Percentiles rank a stretch among this genome's conserved stretches.
These are phyloP conservation scores for Zaprionus ghesquierei DNA, from an alignment of 1,140 invertebrate genomes.

Conservation along the genomic window DNA sequence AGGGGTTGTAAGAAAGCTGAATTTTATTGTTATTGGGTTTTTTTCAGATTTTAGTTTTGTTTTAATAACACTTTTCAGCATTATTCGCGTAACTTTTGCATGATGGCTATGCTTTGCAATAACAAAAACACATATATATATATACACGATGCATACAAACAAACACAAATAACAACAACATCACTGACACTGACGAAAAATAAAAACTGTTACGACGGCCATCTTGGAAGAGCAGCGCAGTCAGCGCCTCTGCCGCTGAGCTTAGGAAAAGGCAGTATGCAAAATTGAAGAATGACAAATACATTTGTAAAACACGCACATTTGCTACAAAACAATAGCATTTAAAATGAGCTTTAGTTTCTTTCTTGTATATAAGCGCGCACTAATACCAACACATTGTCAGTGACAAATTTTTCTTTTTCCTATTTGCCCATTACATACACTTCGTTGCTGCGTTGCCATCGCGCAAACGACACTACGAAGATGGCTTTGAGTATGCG, in stretches of 20 bases:
- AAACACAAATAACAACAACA: slow-evolving; percentile 46
- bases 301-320: slow-evolving; percentile 33
- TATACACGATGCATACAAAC: slow-evolving; percentile 2
- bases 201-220: slow-evolving; percentile 77
- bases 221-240: slow-evolving; percentile 71
- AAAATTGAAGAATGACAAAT: slow-evolving; percentile 55
- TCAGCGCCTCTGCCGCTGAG: slow-evolving; percentile 27
- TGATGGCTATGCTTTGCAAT: slow-evolving; percentile 61
- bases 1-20: slow-evolving; percentile 57
- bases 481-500: slow-evolving; percentile 41
- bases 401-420: slow-evolving; percentile 58
- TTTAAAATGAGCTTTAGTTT: slow-evolving; percentile 34
- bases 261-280: slow-evolving; percentile 55
- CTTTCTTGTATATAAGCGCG: slow-evolving; percentile 52
- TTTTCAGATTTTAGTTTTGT: slow-evolving; percentile 25
- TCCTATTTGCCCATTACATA: slow-evolving; percentile 48
- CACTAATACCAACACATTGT: slow-evolving; percentile 59
- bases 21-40: slow-evolving; percentile 46
- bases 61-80: slow-evolving; percentile 10
- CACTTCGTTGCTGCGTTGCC: slow-evolving; percentile 33
- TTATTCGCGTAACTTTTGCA: slow-evolving; percentile 70
- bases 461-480: slow-evolving; percentile 31
- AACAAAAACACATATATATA: slow-evolving; percentile 53
- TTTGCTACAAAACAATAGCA: slow-evolving; percentile 25
- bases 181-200: slow-evolving; percentile 65